A percentile compares a stretch with the other conserved stretches of the same genome.
Conservation (phyloP, 30 jellyfish, hydroid and myxozoan species). For the Turritopsis dohrnii region DNA sequence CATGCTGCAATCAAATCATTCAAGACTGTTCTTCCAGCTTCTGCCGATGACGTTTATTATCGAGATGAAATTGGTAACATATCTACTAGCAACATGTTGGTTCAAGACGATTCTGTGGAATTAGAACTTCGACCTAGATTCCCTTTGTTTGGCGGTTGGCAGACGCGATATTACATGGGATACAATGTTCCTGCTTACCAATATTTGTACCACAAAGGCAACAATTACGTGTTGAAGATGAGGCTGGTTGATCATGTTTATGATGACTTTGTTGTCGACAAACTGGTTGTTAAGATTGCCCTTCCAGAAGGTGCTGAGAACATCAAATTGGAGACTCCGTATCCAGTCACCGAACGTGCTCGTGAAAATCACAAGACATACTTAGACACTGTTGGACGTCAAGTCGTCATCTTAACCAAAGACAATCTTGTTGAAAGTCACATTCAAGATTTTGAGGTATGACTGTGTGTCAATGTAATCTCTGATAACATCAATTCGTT, state of each 20-base stretch:
- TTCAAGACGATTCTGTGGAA: conserved; percentile 69
- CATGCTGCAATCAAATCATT: conserved; percentile 87
- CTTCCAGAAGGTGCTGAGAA: conserved; percentile 95
- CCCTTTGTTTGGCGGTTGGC: conserved; percentile 98
- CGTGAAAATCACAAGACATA: conserved; percentile 60
- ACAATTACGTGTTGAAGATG: conserved; percentile 67
- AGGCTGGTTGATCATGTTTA: conserved; percentile 75
- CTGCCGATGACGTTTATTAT: conserved; percentile 87
- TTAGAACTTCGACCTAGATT: conserved; percentile 90
- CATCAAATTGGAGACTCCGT: conserved; percentile 63
- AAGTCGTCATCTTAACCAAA: conserved; percentile 65
- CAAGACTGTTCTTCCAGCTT: conserved; percentile 93
- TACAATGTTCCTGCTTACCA: conserved; percentile 87
- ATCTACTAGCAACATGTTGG: conserved; percentile 82
- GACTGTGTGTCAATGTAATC: background rate
- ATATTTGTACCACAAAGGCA: conserved; percentile 65
- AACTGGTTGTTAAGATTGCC: conserved; percentile 60
- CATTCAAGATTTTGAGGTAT: conserved; percentile 88
- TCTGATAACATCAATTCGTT: background rate
- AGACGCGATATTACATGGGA: conserved; percentile 81
- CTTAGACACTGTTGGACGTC: conserved; percentile 84
- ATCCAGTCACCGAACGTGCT: conserved; percentile 26
- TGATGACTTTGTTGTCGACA: conserved; percentile 79
- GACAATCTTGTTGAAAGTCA: conserved; percentile 80
- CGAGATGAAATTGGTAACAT: conserved; percentile 95